phyloP scores from a whole-genome alignment of 2,113 vertebrate species.

The Rhinichthys klamathensis region DNA sequence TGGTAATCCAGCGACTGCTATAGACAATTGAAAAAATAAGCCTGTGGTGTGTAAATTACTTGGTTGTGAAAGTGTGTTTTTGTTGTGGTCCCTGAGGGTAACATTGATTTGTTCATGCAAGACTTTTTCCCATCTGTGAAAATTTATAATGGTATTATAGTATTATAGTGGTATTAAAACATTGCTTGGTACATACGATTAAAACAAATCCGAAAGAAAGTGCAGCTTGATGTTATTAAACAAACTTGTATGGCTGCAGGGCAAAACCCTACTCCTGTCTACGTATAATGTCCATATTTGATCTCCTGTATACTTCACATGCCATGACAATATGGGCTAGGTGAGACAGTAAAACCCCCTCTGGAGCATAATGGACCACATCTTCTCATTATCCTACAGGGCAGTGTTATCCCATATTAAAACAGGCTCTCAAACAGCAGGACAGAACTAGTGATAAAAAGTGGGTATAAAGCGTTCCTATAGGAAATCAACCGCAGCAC shows the following conservation, averaged over 20 bases:
- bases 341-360: constrained; percentile 67
- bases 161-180: constrained; percentile 23
- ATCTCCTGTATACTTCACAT: constrained; percentile 45
- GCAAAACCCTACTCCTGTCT: constrained; percentile 27
- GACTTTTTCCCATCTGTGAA: constrained; percentile 42
- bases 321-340: constrained; percentile 63
- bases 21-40: constrained; percentile 54
- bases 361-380: constrained; percentile 51
- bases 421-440: constrained; percentile 73
- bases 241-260: constrained; percentile 27
- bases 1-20: neutral
- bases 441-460: constrained; percentile 75
- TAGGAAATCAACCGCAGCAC: constrained; percentile 73
- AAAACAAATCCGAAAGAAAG: constrained; percentile 24
- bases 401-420: constrained; percentile 75
- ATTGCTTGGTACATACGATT: neutral
- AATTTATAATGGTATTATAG: constrained; percentile 43
- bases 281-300: constrained; percentile 47
- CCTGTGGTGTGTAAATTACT: constrained; percentile 46
- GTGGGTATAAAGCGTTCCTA: constrained; percentile 75
- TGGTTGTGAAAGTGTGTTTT: constrained; percentile 46
- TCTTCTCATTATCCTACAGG: constrained; percentile 68
- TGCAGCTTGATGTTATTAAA: constrained; percentile 43
- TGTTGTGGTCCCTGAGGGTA: constrained; percentile 37
- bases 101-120: constrained; percentile 57